Conservation (phyloP, 2,888 invertebrate genomes). For the Podabrus alpinus region DNA sequence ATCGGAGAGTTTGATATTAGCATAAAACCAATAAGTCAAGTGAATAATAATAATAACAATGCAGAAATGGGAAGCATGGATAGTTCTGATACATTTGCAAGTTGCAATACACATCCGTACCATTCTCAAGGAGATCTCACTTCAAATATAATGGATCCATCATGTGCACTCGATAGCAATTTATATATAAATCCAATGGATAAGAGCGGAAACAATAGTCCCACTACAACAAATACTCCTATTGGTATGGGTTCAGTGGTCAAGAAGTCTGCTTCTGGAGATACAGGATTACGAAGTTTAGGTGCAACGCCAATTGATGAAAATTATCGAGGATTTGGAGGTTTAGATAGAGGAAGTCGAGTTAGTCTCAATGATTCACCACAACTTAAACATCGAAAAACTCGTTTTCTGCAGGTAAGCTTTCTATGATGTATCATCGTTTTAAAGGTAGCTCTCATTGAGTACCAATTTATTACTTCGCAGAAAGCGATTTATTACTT, state of each 20-base stretch:
- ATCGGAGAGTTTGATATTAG: slow-evolving; percentile 36
- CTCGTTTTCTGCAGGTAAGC: slow-evolving; percentile 80
- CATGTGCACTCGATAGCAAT: slow-evolving; percentile 68
- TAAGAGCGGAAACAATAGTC: slow-evolving; percentile 59
- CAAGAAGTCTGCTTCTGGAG: slow-evolving; percentile 81
- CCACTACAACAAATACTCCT: slow-evolving; percentile 56
- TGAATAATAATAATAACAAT: slow-evolving; percentile 49
- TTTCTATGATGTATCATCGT: neutral
- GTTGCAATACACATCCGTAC: slow-evolving; percentile 95
- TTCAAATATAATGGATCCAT: slow-evolving; percentile 53
- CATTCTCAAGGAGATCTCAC: slow-evolving; percentile 68
- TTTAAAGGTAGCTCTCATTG: too few species aligned
- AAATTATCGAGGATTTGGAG: slow-evolving; percentile 57
- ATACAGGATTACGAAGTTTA: slow-evolving; percentile 70
- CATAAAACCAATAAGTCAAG: slow-evolving; percentile 30
- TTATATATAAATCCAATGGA: slow-evolving; percentile 87
- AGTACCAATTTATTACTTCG: too few species aligned
- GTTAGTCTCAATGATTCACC: slow-evolving; percentile 69
- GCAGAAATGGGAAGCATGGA: slow-evolving; percentile 64
- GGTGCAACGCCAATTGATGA: slow-evolving; percentile 65
- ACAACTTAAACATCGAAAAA: slow-evolving; percentile 82
- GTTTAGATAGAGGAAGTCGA: slow-evolving; percentile 57
- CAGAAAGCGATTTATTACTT: too few species aligned
- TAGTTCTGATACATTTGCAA: slow-evolving; percentile 94
- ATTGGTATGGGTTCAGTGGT: slow-evolving; percentile 57